Percentiles rank a stretch among this genome's conserved stretches.
Conservation (phyloP, 2,797 vertebrate genomes). For the Bovichtus diacanthus region DNA sequence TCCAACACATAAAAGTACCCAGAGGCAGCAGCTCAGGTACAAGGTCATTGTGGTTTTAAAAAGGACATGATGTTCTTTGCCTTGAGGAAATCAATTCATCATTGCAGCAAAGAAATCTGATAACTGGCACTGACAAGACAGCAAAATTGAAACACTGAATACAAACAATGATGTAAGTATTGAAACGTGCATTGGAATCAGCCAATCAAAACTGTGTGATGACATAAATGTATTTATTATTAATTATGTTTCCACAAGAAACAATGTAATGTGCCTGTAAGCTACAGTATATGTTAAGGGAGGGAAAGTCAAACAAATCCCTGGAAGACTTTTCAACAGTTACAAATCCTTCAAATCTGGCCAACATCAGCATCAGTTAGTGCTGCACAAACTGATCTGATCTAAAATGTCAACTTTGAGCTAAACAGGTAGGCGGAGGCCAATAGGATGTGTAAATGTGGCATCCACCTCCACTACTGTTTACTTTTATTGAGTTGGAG, state of each 20-base stretch:
- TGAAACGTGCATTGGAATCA: not conserved
- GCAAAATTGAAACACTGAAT: not conserved
- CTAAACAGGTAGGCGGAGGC: constrained; percentile 18
- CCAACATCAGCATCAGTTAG: constrained; percentile 35
- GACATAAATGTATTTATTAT: not conserved
- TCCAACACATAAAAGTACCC: not conserved
- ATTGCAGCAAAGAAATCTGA: not conserved
- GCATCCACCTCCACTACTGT: constrained; percentile 54
- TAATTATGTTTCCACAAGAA: not conserved
- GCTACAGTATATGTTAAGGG: not conserved
- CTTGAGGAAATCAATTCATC: not conserved
- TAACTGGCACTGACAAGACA: too few relatives aligned
- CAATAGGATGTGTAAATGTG: constrained; percentile 55
- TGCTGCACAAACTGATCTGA: constrained; percentile 49
- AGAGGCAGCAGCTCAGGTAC: constrained; percentile 1
- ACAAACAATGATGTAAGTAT: not conserved
- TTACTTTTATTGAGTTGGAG: constrained; percentile 53
- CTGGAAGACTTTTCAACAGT: constrained; percentile 1
- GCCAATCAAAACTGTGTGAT: not conserved
- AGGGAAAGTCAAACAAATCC: constrained; percentile 8
- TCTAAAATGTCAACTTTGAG: constrained; percentile 53
- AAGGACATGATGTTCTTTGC: constrained; percentile 22
- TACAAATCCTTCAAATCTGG: not conserved
- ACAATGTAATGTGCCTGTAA: not conserved
- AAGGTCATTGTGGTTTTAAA: not conserved